These are phyloP conservation scores for Pygmarrhopalites habei DNA, from an alignment of 1,140 invertebrate genomes.

Conservation along the genomic window DNA sequence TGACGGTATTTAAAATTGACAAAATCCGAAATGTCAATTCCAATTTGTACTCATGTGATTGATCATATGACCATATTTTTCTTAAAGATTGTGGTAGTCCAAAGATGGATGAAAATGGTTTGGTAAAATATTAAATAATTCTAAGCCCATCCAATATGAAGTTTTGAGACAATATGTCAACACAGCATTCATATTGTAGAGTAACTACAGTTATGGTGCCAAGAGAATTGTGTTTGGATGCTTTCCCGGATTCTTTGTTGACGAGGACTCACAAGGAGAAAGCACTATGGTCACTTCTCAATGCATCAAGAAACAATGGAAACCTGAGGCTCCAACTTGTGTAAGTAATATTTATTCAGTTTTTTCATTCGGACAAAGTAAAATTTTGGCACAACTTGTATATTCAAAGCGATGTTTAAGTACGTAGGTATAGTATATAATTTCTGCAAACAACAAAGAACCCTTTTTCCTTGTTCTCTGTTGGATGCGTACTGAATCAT, in stretches of 20 bases:
- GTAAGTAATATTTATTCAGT: conserved; percentile 23
- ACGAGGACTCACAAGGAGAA: neutral
- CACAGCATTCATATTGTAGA: conserved; percentile 25
- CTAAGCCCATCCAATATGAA: no score
- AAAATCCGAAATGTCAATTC: neutral
- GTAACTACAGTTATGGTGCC: conserved; percentile 21
- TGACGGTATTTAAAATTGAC: neutral
- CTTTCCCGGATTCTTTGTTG: conserved; percentile 29
- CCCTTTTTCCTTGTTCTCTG: no score
- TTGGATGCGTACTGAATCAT: no score
- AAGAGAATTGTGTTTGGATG: conserved; percentile 24
- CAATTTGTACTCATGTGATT: no score
- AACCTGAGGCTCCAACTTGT: conserved; percentile 29
- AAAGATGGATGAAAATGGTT: neutral
- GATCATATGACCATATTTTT: no score
- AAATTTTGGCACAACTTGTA: neutral
- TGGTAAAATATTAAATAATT: neutral
- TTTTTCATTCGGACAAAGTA: neutral
- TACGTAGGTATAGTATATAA: no score
- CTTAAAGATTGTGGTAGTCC: neutral
- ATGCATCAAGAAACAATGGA: conserved; percentile 26
- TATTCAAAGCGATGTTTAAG: no score
- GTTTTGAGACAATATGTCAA: conserved; percentile 14
- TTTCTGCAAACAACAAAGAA: no score
- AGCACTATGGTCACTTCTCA: conserved; percentile 13